Base-by-base conservation (phyloP, 2,113 vertebrate species). In the Oryzias woworae region DNA sequence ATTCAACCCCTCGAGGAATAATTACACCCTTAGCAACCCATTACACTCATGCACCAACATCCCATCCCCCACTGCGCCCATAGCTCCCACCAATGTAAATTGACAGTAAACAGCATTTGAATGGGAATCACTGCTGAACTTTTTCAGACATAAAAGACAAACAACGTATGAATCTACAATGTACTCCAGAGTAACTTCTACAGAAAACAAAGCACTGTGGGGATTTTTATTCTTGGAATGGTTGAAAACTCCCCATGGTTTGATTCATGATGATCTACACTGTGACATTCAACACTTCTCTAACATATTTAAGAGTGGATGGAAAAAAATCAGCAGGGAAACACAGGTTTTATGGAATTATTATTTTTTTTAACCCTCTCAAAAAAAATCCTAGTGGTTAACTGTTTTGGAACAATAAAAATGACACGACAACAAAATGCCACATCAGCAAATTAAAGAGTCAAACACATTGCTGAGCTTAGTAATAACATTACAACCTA, bases 1-100 rank as follows among this genome's bases (percentile, higher is more conserved):
- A 76, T 77, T 68, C 59, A 77, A 76, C 71, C 65, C 70, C 84
- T 88, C 76, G 49, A 78, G 69, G 64, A 74, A 84, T 82, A 75
- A 79, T 81, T 68, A 71, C 73, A 66, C 49, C 71, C 73, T 53
- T 66, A 58, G 77, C 72, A 77, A 77, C 72, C 36, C 16, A 28
- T 58, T 75, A 36, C 62, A 49, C 49, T 70, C 54, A 31, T 50
- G 7, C 59, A 66, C 69, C 67, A 49, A 75, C 16, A 51, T 45
- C 58, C 62, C 62, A 45, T 44, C 53, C 69, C 74, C 53, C 42
- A 36, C 61, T 50, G 31, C 50, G 51, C 53, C 53, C 43, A 28
- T 46, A 57, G 65, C 53, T 47, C 42, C 22, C 69, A 53, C 51
- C 48, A 77, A 53, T 64, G 60, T 76, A 73, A 66, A 67, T 45